Percentiles rank a stretch among this genome's conserved stretches.
phyloP scores from a whole-genome alignment of 1,140 invertebrate genomes.

The Sycophila sp. region DNA sequence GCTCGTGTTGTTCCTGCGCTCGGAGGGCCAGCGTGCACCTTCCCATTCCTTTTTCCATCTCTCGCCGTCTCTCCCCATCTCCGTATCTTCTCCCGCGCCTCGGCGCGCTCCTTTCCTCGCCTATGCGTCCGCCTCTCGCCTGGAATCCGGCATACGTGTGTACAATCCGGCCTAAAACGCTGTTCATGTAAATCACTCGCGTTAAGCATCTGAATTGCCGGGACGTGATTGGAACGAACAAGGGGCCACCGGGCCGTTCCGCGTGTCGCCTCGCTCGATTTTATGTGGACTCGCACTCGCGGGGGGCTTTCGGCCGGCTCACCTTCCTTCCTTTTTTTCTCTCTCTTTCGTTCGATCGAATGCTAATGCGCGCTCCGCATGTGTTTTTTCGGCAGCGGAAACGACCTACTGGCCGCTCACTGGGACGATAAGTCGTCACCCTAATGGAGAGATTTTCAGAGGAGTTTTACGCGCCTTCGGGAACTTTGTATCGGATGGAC shows the following conservation, averaged over 20 bases:
- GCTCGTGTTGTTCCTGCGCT: neutral
- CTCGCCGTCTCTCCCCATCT: constrained; percentile 7
- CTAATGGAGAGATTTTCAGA: too few species aligned
- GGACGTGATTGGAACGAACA: constrained; percentile 27
- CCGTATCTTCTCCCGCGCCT: neutral
- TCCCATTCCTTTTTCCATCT: neutral
- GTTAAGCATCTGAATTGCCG: constrained; percentile 29
- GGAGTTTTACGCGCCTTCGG: too few species aligned
- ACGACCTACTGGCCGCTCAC: neutral
- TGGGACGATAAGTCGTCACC: too few species aligned
- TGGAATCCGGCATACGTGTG: constrained; percentile 9
- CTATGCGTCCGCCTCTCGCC: neutral
- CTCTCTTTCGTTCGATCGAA: neutral
- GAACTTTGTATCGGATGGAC: too few species aligned
- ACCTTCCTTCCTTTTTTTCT: constrained; percentile 6
- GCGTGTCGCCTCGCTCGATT: neutral
- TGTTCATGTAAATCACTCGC: constrained; percentile 32
- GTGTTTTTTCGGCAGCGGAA: neutral
- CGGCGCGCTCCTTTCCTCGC: constrained; percentile 10
- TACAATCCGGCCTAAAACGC: constrained; percentile 24
- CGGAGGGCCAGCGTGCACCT: constrained; percentile 5
- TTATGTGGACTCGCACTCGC: too few species aligned
- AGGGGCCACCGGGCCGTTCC: neutral
- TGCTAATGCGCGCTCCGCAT: neutral
- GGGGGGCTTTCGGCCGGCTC: too few species aligned